Evolutionary conservation across 2,888 invertebrate species (phyloP), one percentile per base, ranked within the genome.

Genomic region (Toxonevra muliebris): DNA sequence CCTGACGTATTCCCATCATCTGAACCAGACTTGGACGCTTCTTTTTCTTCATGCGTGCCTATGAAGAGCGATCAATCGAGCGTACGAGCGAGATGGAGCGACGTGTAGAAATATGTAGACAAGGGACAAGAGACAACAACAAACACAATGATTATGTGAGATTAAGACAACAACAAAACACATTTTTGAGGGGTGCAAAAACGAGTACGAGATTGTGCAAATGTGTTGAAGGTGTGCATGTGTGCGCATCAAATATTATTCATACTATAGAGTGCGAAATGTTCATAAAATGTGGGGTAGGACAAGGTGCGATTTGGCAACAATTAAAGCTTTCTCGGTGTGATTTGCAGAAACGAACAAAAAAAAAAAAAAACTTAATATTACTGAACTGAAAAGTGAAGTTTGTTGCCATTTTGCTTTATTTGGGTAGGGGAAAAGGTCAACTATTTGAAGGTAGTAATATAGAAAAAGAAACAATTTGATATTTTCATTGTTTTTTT

Each of bases 11-110:
- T 73, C 88, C 90, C 88, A 94, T 92, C 88, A 94, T 90, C 84
- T 94, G 93, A 64, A 93, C 92, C 80, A 95, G 86, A 80, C 94
- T 94, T 71, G 94, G 93, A 67, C 93, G 89, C 84, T 93, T 92
- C 86, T 91, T 90, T 85, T 90, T 91, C 76, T 86, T 87, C 77
- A 89, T 82, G 70, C 90, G 89, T 75, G 89, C 89, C 88, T 91
- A 73, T 60, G 57, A 64, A 30, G 30, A 30, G 30, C 30, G 30
- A 30, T 30, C 65, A 61, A 68, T 54, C 65, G 52, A 65, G 68
- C 17, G 71, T 69, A 71, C 68, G 68, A 68, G 68, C 68, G 53
- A 65, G 68, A 30, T 30, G 30, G 19, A 17, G 52, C 9, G 41
- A 45, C 17, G 12, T 20, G 20, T 50, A 41, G 50, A 66, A 59